Evolutionary conservation across 2,797 vertebrate species (phyloP), one percentile per base, ranked within the genome.

Genomic region (Hippoglossus hippoglossus): DNA sequence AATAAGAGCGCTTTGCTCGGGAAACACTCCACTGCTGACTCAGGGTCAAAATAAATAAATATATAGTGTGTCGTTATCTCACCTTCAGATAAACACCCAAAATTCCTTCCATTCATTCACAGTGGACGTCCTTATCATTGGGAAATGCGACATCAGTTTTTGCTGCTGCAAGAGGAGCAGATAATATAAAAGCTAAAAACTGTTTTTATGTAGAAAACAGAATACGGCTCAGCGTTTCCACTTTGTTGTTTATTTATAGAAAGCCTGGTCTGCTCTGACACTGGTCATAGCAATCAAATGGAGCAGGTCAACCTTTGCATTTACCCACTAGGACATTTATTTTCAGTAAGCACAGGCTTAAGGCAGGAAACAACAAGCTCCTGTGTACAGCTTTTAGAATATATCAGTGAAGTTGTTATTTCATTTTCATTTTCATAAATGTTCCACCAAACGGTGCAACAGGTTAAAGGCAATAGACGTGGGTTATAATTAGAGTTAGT

Each of bases 61-160:
- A 46, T 49, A 39, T 10, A 53, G 61, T 13, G 7, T 5, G 25
- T 39, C 1, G 53, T 65, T 73, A 73, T 75, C 68, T 82, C 71
- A 82, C 68, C 59, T 80, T 75, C 52, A 83, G 67, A 81, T 67
- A 61, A 87, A 77, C 76, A 68, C 73, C 56, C 12, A 34, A 13
- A 66, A 78, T 28, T 34, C 41, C 13, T 12, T 62, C 67, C 25
- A 67, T 79, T 73, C 12, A 65, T 68, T 77, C 60, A 51, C 36
- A 1, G 52, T 19, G 28, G 36, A 73, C 61, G 62, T 67, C 31
- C 58, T 82, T 79, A 78, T 84, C 79, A 53, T 8, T 28, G 21
- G 21, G 28, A 11, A 67, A 71, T 39, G 24, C 25, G 57, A 58
- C 60, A 25, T 63, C 66, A 19, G 44, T 60, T 59, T 54, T 55